Base-by-base conservation (phyloP, 2,113 vertebrate species). In the Phyllostomus discolor region DNA sequence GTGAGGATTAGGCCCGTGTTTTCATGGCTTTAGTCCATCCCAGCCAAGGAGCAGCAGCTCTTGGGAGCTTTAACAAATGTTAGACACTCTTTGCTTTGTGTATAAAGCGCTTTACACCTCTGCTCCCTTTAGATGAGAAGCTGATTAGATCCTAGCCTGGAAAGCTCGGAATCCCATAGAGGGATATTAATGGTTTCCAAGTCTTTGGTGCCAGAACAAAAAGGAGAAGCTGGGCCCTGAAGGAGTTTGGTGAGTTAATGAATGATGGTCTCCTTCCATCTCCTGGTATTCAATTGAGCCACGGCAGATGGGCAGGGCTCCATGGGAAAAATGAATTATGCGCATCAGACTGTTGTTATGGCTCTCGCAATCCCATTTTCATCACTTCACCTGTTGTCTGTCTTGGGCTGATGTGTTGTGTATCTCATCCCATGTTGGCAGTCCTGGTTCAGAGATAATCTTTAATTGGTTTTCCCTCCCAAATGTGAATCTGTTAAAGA, bases 311-410 rank as follows among this genome's bases (percentile, higher is more conserved):
- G 82, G 92, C 35, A 95, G 79, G 57, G 28, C 69, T 97, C 87
- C 96, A 79, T 43, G 67, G 83, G 84, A 57, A 96, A 64, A 93
- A 94, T 72, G 81, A 88, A 79, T 93, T 97, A 91, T 91, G 97
- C 11, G 22, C 91, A 41, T 59, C 84, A 82, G 96, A 73, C 80
- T 88, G 70, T 96, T 92, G 78, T 90, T 93, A 83, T 26, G 78
- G 82, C 97, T 96, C 97, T 97, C 97, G 97, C 96, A 96, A 97
- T 95, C 97, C 90, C 70, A 96, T 97, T 98, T 97, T 97, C 95
- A 97, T 93, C 91, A 97, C 43, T 87, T 96, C 96, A 96, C 95
- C 87, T 85, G 91, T 57, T 98, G 97, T 97, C 54, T 84, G 54
- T 88, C 96, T 0, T 43, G 95, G 93, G 88, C 92, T 98, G 98